Percentiles rank a stretch among this genome's conserved stretches.
Conservation (phyloP, 2,113 vertebrate genomes). For the Microcebus jonahi region DNA sequence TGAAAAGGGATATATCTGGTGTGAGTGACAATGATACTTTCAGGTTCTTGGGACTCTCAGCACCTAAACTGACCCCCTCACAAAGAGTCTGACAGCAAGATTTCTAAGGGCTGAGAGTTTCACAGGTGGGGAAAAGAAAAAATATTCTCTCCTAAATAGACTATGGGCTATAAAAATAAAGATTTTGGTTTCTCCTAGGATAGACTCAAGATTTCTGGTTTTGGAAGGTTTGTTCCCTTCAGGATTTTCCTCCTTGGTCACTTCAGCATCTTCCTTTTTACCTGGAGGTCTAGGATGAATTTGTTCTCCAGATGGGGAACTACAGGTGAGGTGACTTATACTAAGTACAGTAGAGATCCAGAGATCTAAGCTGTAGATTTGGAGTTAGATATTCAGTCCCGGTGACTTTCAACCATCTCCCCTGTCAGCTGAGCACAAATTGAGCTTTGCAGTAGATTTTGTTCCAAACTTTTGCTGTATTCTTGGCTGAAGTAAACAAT, state of each 20-base stretch:
- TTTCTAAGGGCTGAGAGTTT: not conserved
- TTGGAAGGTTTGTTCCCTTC: not conserved
- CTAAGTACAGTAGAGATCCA: not conserved
- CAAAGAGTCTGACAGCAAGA: not conserved
- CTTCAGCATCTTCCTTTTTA: not conserved
- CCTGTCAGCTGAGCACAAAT: not conserved
- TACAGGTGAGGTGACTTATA: not conserved
- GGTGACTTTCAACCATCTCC: not conserved
- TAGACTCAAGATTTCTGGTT: not conserved
- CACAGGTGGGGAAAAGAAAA: not conserved
- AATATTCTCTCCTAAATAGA: not conserved
- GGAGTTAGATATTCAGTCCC: not conserved
- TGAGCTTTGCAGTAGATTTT: too few relatives aligned
- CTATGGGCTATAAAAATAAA: not conserved
- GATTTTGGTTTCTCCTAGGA: not conserved
- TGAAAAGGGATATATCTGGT: not conserved
- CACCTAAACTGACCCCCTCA: not conserved
- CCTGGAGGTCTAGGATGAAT: not conserved
- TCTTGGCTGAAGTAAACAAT: not conserved
- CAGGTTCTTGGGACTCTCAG: not conserved
- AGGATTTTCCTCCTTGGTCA: not conserved
- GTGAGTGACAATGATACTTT: not conserved
- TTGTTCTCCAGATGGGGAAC: not conserved
- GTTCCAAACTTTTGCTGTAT: not conserved
- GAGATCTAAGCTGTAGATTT: not conserved